Conservation (phyloP, 2,797 vertebrate genomes). For the Xiphorhynchus erythropygius region DNA sequence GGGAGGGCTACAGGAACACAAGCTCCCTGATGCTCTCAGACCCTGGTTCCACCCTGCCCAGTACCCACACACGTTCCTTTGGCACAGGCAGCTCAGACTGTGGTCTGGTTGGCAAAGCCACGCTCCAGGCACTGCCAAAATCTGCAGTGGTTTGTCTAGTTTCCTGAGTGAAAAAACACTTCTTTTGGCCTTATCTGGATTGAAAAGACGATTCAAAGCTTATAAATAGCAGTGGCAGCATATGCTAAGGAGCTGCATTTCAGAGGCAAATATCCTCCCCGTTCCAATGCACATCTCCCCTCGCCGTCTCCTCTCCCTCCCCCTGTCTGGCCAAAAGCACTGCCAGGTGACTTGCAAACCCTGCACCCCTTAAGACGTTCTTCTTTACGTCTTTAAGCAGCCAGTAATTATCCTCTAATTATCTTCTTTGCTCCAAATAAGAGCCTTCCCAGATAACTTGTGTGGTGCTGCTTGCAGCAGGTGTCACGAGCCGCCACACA, state of each 20-base stretch:
- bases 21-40: neutral
- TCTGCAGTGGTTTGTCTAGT: neutral
- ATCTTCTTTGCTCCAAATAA: slow-evolving; percentile 37
- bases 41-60: accelerated
- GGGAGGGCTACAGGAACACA: neutral
- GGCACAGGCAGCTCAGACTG: neutral
- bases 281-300: neutral
- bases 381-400: neutral
- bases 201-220: slow-evolving; percentile 46
- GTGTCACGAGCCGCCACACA: neutral
- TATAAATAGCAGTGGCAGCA: slow-evolving; percentile 65
- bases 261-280: slow-evolving; percentile 24
- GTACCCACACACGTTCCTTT: accelerated
- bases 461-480: neutral
- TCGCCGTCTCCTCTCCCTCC: neutral
- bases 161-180: neutral
- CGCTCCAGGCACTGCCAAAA: neutral
- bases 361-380: neutral
- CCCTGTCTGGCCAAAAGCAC: neutral
- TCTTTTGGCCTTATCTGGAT: slow-evolving; percentile 41
- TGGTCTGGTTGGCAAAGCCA: neutral
- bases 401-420: slow-evolving; percentile 52
- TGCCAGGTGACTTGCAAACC: slow-evolving; percentile 14
- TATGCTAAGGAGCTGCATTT: neutral
- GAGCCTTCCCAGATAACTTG: slow-evolving; percentile 44